Evolutionary conservation across 2,888 invertebrate genomes (phyloP).

Genomic region (Pseudeuparius sepicola): DNA sequence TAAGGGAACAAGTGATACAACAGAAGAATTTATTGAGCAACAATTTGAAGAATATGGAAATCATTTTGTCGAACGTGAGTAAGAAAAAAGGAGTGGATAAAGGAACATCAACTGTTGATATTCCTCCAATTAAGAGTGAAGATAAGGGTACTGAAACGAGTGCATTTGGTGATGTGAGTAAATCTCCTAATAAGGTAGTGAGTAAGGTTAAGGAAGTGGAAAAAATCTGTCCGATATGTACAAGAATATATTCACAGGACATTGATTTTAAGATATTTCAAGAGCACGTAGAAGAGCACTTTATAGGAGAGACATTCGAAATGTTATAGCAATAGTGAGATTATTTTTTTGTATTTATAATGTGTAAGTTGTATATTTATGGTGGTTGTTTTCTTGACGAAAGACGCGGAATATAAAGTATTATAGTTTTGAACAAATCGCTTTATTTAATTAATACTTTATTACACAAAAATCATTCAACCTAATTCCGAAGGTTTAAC

Average conservation of each 20-base stretch:
- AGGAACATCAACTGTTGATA: slow-evolving; percentile 23
- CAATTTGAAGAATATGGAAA: slow-evolving; percentile 37
- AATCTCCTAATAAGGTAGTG: too few species aligned
- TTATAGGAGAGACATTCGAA: slow-evolving; percentile 42
- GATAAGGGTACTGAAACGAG: slow-evolving; percentile 26
- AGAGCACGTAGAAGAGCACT: slow-evolving; percentile 69
- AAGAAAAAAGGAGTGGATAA: slow-evolving; percentile 24
- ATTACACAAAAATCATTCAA: too few species aligned
- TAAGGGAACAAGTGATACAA: slow-evolving; percentile 42
- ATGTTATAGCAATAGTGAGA: slow-evolving; percentile 23
- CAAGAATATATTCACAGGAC: slow-evolving; percentile 48
- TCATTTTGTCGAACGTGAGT: too few species aligned
- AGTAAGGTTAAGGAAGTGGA: slow-evolving; percentile 36
- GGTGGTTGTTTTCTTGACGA: too few species aligned
- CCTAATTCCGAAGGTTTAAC: slow-evolving; percentile 65
- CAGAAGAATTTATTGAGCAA: slow-evolving; percentile 49
- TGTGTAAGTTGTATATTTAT: too few species aligned
- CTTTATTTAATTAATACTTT: too few species aligned
- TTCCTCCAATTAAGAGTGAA: slow-evolving; percentile 21
- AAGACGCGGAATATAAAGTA: too few species aligned
- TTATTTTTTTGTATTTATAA: too few species aligned
- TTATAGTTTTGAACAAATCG: too few species aligned
- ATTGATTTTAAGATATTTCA: slow-evolving; percentile 55
- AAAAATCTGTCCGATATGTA: slow-evolving; percentile 70
- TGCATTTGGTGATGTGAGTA: too few species aligned